A percentile compares a stretch with the other conserved stretches of the same genome.
Evolutionary conservation across 1,140 invertebrate genomes (phyloP).

Genomic region (Ericerus pela): DNA sequence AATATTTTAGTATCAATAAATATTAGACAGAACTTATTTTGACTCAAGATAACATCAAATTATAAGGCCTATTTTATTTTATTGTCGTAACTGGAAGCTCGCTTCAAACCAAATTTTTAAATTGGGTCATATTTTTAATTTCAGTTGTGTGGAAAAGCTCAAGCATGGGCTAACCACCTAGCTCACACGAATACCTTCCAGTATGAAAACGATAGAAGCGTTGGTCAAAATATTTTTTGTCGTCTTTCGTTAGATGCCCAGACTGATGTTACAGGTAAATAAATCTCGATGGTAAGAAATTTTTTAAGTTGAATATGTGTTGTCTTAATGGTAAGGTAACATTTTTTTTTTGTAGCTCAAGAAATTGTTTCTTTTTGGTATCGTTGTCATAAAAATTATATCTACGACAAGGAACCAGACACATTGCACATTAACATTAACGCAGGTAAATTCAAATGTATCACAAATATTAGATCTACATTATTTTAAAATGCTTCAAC

Average conservation of each 20-base stretch:
- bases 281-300: not conserved
- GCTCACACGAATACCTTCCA: constrained; percentile 61
- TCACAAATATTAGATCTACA: constrained; percentile 15
- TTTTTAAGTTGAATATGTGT: not conserved
- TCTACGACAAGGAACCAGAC: constrained; percentile 55
- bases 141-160: constrained; percentile 61
- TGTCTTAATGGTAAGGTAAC: constrained; percentile 1
- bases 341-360: constrained; percentile 41
- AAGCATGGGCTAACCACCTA: constrained; percentile 71
- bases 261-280: constrained; percentile 44
- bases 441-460: constrained; percentile 39
- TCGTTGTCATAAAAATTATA: constrained; percentile 58
- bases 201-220: constrained; percentile 53
- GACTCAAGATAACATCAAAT: too few relatives aligned
- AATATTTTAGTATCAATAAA: too few relatives aligned
- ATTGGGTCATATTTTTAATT: constrained; percentile 2
- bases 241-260: constrained; percentile 45
- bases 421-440: constrained; percentile 59
- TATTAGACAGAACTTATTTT: too few relatives aligned
- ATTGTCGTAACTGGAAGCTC: not conserved
- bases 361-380: constrained; percentile 79
- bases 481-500: not conserved
- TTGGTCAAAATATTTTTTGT: constrained; percentile 62
- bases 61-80: too few relatives aligned
- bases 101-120: not conserved